Evolutionary conservation across 2,797 vertebrate genomes (phyloP).

Genomic region (Oophaga sylvatica): DNA sequence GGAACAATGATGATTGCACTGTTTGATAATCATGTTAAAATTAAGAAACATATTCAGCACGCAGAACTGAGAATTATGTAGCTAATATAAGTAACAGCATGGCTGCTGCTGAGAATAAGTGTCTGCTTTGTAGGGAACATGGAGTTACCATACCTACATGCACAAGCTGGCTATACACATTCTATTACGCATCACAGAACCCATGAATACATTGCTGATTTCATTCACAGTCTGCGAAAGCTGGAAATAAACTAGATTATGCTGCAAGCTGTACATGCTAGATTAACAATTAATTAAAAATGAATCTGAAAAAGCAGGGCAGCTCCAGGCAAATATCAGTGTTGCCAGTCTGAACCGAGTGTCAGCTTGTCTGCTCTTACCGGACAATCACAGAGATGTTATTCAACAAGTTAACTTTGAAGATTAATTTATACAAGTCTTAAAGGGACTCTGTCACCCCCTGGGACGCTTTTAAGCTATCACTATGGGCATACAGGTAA

Average conservation of each 20-base stretch:
- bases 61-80: not conserved
- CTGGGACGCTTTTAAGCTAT: too few relatives aligned
- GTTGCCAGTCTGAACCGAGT: not conserved
- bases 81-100: not conserved
- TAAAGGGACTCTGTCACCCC: too few relatives aligned
- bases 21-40: not conserved
- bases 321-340: not conserved
- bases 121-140: not conserved
- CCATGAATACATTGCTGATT: not conserved
- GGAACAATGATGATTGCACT: not conserved
- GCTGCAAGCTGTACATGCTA: not conserved
- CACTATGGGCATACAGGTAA: too few relatives aligned
- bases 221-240: not conserved
- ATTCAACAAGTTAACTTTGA: not conserved
- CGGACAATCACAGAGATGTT: not conserved
- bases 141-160: not conserved
- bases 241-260: conserved; percentile 2
- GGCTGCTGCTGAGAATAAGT: not conserved
- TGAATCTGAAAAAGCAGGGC: not conserved
- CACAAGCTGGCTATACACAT: not conserved
- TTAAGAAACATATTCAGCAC: not conserved
- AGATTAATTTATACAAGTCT: not conserved
- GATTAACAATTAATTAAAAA: not conserved
- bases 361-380: not conserved
- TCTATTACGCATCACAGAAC: not conserved